Evolutionary conservation across 2,113 vertebrate genomes (phyloP).

Genomic region (Amia ocellicauda): DNA sequence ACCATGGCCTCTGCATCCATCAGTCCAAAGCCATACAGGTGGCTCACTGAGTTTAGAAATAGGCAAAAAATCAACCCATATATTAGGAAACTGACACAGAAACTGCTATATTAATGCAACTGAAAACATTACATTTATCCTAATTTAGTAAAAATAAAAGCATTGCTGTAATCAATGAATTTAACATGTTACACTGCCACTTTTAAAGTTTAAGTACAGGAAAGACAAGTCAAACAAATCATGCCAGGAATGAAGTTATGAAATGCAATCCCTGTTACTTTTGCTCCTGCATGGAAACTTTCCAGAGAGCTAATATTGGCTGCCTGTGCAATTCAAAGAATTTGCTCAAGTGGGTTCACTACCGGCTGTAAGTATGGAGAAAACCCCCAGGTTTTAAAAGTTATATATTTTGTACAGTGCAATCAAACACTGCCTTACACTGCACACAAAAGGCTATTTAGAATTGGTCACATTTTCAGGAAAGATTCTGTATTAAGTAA

Average conservation of each 20-base stretch:
- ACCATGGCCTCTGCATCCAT: slow-evolving; percentile 99
- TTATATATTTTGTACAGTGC: too few relatives aligned
- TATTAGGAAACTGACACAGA: neutral
- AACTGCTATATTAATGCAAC: too few relatives aligned
- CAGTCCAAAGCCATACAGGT: slow-evolving; percentile 94
- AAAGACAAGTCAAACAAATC: neutral
- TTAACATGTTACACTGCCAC: neutral
- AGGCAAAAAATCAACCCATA: slow-evolving; percentile 2
- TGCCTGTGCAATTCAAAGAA: slow-evolving; percentile 52
- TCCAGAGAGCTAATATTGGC: slow-evolving; percentile 38
- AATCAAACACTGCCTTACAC: too few relatives aligned
- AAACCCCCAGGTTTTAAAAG: too few relatives aligned
- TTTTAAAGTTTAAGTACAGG: neutral
- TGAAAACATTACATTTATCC: too few relatives aligned
- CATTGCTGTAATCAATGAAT: neutral
- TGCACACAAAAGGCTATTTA: too few relatives aligned
- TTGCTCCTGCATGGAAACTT: slow-evolving; percentile 31
- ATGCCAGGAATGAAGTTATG: slow-evolving; percentile 27
- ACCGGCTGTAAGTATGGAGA: slow-evolving; percentile 43
- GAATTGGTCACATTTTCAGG: too few relatives aligned
- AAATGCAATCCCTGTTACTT: slow-evolving; percentile 34
- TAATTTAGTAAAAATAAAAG: too few relatives aligned
- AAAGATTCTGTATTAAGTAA: too few relatives aligned
- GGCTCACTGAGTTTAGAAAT: slow-evolving; percentile 76
- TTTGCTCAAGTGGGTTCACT: slow-evolving; percentile 28